These are phyloP conservation scores for Fistularia tabacaria DNA, from an alignment of 2,797 vertebrate genomes.

Conservation along the genomic window DNA sequence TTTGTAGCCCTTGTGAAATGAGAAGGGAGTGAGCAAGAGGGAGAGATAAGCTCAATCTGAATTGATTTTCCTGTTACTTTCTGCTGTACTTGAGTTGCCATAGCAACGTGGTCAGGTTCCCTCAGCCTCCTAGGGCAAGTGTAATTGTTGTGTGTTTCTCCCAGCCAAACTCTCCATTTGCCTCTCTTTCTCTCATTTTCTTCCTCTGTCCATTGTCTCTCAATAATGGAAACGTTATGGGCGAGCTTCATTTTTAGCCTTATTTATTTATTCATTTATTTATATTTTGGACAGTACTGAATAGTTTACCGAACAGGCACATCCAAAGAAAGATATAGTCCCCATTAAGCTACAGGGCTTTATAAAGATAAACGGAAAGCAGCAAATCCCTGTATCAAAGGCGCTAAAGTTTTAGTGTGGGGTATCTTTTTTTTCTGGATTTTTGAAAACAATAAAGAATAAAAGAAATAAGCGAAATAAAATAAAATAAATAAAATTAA, in stretches of 20 bases:
- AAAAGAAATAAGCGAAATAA: too few species aligned
- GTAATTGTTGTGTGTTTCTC: slow-evolving; percentile 79
- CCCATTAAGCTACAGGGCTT: too few species aligned
- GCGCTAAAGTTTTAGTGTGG: too few species aligned
- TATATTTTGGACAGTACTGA: neutral
- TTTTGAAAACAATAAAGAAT: too few species aligned
- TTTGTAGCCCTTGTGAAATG: slow-evolving; percentile 61
- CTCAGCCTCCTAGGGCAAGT: slow-evolving; percentile 80
- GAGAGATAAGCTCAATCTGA: slow-evolving; percentile 72
- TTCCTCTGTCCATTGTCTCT: slow-evolving; percentile 19
- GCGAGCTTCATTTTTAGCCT: slow-evolving; percentile 11
- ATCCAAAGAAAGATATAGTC: neutral
- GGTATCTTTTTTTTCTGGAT: too few species aligned
- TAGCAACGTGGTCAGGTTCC: slow-evolving; percentile 81
- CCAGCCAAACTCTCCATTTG: slow-evolving; percentile 58
- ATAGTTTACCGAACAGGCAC: slow-evolving; percentile 5
- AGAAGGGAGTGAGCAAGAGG: slow-evolving; percentile 45
- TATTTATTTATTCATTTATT: too few species aligned
- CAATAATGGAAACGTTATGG: slow-evolving; percentile 27
- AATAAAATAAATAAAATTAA: too few species aligned
- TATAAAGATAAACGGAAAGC: too few species aligned
- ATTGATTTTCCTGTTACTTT: slow-evolving; percentile 81
- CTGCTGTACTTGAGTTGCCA: slow-evolving; percentile 82
- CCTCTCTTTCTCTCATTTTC: slow-evolving; percentile 28
- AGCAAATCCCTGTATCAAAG: too few species aligned